A percentile compares a stretch with the other conserved stretches of the same genome.
phyloP scores from a whole-genome alignment of 2,888 invertebrate species.

The Stenodema calcarata region DNA sequence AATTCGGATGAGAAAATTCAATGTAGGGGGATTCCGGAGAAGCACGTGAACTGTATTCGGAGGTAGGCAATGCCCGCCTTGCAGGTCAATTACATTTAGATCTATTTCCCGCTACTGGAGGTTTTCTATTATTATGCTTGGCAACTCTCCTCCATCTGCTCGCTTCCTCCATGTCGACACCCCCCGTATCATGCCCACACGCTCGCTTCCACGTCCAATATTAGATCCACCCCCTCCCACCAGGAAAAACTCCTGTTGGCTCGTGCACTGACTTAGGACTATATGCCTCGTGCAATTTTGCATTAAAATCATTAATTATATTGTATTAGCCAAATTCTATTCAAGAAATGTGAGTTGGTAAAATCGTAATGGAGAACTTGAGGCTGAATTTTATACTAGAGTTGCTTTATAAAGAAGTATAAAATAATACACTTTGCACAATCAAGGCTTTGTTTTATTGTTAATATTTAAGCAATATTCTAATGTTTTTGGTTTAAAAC shows the following conservation, averaged over 20 bases:
- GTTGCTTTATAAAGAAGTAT: too few relatives aligned
- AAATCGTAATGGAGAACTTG: too few relatives aligned
- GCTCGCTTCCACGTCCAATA: neutral
- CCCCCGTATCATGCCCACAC: neutral
- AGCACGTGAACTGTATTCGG: neutral
- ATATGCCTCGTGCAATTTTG: neutral
- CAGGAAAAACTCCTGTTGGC: neutral
- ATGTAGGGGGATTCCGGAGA: too few relatives aligned
- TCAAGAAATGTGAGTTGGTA: too few relatives aligned
- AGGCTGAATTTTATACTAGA: too few relatives aligned
- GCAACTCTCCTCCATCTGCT: slow-evolving; percentile 2
- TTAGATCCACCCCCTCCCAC: neutral
- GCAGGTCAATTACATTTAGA: slow-evolving; percentile 17
- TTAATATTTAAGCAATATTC: too few relatives aligned
- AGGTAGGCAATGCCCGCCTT: neutral
- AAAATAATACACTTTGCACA: too few relatives aligned
- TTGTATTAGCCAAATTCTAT: too few relatives aligned
- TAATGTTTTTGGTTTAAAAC: too few relatives aligned
- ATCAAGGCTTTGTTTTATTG: too few relatives aligned
- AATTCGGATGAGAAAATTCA: too few relatives aligned
- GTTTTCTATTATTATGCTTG: slow-evolving; percentile 13
- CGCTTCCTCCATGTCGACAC: slow-evolving; percentile 12
- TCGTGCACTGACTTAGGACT: neutral
- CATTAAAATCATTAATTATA: too few relatives aligned
- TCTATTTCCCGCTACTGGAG: slow-evolving; percentile 17